Base-by-base conservation (phyloP, 2,797 vertebrate species). In the Danio aesculapii region DNA sequence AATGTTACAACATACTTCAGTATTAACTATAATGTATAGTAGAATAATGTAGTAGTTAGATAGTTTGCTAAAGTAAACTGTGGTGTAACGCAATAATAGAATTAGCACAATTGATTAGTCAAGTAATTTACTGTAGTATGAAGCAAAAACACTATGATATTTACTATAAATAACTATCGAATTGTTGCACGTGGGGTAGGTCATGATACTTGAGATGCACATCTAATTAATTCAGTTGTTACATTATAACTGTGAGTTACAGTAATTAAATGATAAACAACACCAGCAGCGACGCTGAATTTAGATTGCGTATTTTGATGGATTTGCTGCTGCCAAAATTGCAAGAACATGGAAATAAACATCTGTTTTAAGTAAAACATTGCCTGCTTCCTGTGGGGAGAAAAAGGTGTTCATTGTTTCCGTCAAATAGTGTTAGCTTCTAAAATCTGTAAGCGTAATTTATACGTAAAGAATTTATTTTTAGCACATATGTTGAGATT, bases 331-430 rank as follows among this genome's bases (percentile, higher is more conserved):
- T 69, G 21, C 6, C 21, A n/a, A 0, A 6, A 69, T 11, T 39
- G 47, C 47, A 52, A 52, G 49, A 52, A n/a, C 8, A 69, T 39
- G 49, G 11, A 69, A 52, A 39, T 49, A 52, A 52, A 69, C 67
- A 52, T 69, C 67, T 52, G 4, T 41, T 69, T 41, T 39, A 41
- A 39, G 39, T 69, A 39, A 69, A 69, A 69, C 50, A 39, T 14
- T 69, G 67, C 13, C 47, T 4, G 0, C 14, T 10, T 69, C 47
- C 67, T n/a, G 47, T 0, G 21, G 2, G 8, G 46, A 69, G 52
- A 52, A 21, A 30, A 50, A 16, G 49, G 8, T 10, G 66, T 39
- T 39, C 10, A 52, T n/a, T 52, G 8, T 14, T n/a, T 2, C 66
- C 14, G 47, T 13, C 21, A 52, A 52, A 69, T 8, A 46, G 43